Percentiles rank a stretch among this genome's conserved stretches.
These are phyloP conservation scores for Aplidium turbinatum DNA, from an alignment of 23 tunicate genomes.

Conservation along the genomic window DNA sequence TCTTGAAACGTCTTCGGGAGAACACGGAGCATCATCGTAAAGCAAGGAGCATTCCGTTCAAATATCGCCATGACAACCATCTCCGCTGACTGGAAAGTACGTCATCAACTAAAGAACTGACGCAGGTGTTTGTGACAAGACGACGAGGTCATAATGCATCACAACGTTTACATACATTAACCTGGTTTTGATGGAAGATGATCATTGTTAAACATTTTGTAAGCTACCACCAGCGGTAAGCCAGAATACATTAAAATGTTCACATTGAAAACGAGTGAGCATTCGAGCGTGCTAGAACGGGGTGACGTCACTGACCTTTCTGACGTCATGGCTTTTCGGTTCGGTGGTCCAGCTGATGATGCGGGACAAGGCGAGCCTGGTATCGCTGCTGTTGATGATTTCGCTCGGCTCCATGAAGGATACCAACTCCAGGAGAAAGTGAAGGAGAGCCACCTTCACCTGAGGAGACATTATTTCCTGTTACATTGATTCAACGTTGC, in stretches of 20 bases:
- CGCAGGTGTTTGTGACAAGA: too few species aligned
- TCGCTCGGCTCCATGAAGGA: constrained; percentile 67
- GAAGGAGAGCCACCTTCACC: constrained; percentile 77
- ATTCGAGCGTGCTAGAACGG: too few species aligned
- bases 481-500: too few species aligned
- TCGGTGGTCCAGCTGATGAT: constrained; percentile 92
- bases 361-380: constrained; percentile 72
- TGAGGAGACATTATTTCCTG: too few species aligned
- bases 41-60: constrained; percentile 70
- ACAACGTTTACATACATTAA: too few species aligned
- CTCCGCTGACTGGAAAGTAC: constrained; percentile 69
- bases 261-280: too few species aligned
- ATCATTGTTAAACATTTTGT: too few species aligned
- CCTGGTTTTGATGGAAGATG: too few species aligned
- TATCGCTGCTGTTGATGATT: constrained; percentile 75
- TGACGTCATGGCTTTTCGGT: constrained; percentile 89
- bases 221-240: too few species aligned
- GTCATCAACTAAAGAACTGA: too few species aligned
- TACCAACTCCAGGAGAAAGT: constrained; percentile 68
- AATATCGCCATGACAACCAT: constrained; percentile 60
- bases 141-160: too few species aligned
- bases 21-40: constrained; percentile 67
- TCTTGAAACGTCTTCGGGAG: constrained; percentile 92
- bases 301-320: constrained; percentile 71
- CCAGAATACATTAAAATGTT: too few species aligned